Evolutionary conservation across 2,113 vertebrate species (phyloP).

Genomic region (Micronisus gabar): DNA sequence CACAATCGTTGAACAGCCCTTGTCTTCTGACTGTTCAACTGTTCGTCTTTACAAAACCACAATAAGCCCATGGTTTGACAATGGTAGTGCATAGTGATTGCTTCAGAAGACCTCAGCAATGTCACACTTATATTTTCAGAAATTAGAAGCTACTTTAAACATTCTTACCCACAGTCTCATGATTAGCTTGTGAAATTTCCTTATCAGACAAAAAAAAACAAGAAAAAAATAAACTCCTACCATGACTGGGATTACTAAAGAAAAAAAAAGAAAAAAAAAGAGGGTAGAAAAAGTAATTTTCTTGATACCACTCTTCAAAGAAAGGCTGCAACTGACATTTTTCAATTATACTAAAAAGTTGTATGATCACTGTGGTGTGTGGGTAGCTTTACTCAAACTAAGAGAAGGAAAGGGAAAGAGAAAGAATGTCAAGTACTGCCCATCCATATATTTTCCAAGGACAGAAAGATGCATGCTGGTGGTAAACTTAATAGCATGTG

Average conservation of each 20-base stretch:
- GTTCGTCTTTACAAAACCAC: background rate
- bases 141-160: background rate
- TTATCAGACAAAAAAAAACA: background rate
- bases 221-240: background rate
- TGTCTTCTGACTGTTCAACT: background rate
- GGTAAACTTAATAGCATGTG: conserved; percentile 6
- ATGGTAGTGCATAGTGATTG: background rate
- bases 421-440: background rate
- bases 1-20: background rate
- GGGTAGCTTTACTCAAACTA: background rate
- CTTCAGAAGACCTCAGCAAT: background rate
- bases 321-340: background rate
- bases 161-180: background rate
- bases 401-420: background rate
- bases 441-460: background rate
- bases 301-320: background rate
- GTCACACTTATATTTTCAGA: background rate
- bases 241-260: background rate
- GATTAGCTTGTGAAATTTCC: background rate
- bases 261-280: background rate
- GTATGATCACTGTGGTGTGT: background rate
- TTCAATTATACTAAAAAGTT: background rate
- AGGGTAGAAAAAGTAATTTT: background rate
- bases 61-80: background rate
- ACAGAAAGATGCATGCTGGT: background rate